Evolutionary conservation across 2,797 vertebrate species (phyloP), one percentile per base, ranked within the genome.

Genomic region (Triplophysa bombifrons): DNA sequence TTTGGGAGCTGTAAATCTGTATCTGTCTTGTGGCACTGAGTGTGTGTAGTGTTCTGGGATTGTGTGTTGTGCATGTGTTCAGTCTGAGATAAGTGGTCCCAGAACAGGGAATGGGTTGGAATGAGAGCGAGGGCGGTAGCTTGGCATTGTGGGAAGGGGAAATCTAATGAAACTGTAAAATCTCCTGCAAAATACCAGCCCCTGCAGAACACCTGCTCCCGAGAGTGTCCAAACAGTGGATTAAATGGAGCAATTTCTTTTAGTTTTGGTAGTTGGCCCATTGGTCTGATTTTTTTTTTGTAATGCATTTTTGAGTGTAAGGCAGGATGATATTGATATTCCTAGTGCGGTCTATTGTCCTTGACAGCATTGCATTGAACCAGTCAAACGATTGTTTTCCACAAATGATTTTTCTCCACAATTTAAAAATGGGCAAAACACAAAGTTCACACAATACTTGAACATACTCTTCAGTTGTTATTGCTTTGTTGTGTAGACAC

Each of bases 81-180:
- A 12, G 69, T 17, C 14, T 67, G 61, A 80, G 41, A 73, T 80
- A 80, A 73, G 70, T 73, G 38, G 13, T 80, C 70, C 53, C 70
- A 73, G 70, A 80, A 74, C 65, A 64, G 30, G 17, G 3, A 61
- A 46, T 44, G 16, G 25, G 44, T 55, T 76, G 65, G 46, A 69
- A 81, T 71, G 66, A 81, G 73, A 65, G 66, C 17, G 19, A 38
- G 46, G 20, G 68, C 25, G 16, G 34, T 14, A 8, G 41, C 63
- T 56, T 80, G 70, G 70, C 78, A 80, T 80, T 51, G 55, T 73
- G 74, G 55, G 25, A 67, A 53, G 68, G 68, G 70, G 70, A 72
- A 72, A 71, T 71, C 61, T 13, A 66, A 71, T 55, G 34, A 76
- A 65, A 76, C 2, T 56, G 14, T 46, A 56, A 64, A 17, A 71